Evolutionary conservation across 2,888 invertebrate species (phyloP).

Genomic region (Cheilosia vulpina): DNA sequence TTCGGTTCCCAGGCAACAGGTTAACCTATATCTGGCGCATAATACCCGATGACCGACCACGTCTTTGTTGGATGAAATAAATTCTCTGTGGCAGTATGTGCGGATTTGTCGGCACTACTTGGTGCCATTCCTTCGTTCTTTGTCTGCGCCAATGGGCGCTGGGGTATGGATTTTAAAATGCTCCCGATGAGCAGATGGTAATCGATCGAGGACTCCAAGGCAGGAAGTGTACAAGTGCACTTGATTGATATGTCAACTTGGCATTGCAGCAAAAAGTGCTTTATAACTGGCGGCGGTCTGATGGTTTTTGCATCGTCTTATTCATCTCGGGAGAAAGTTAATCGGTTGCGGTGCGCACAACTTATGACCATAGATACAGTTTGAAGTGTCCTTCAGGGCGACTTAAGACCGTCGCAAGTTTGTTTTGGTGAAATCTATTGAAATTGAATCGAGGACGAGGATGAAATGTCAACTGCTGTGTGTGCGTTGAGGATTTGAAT

Average conservation of each 20-base stretch:
- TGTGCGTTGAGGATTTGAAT: conserved; percentile 44
- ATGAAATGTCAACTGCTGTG: conserved; percentile 6
- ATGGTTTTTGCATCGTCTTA: conserved; percentile 5
- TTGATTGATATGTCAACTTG: conserved; percentile 73
- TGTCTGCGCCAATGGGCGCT: background rate
- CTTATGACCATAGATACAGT: conserved; percentile 48
- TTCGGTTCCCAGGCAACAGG: conserved; percentile 66
- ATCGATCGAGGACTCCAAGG: conserved; percentile 49
- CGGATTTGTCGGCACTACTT: background rate
- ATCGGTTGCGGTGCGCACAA: conserved; percentile 48
- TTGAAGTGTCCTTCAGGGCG: conserved; percentile 63
- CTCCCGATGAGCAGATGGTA: conserved; percentile 69
- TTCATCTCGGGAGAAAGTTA: conserved; percentile 58
- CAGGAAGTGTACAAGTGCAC: conserved; percentile 65
- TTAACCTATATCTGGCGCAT: conserved; percentile 45
- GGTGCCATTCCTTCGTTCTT: background rate
- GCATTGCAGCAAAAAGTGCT: conserved; percentile 44
- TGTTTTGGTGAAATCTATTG: conserved; percentile 26
- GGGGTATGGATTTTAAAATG: conserved; percentile 53
- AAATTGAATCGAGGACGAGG: conserved; percentile 7
- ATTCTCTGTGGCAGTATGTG: conserved; percentile 29
- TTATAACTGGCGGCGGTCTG: conserved; percentile 39
- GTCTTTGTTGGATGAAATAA: conserved; percentile 44
- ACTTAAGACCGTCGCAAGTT: conserved; percentile 54
- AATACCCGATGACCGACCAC: conserved; percentile 18